A percentile compares a stretch with the other conserved stretches of the same genome.
These are phyloP conservation scores for Hyaena hyaena DNA, from an alignment of 2,113 vertebrate species.

Conservation along the genomic window DNA sequence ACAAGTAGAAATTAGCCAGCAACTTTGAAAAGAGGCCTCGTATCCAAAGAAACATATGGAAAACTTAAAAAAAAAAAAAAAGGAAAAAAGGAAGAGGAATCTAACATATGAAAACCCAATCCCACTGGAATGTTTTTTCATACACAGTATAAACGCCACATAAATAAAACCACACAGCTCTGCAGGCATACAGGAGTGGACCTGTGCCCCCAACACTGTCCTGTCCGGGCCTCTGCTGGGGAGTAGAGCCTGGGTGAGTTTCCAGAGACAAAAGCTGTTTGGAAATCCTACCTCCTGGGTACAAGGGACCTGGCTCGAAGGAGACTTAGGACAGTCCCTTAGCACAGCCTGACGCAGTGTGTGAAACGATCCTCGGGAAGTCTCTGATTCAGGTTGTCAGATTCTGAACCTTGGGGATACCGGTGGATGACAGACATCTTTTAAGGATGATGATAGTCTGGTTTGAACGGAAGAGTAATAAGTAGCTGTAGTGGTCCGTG, in stretches of 20 bases:
- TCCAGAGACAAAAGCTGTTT: constrained; percentile 81
- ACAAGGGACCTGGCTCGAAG: constrained; percentile 52
- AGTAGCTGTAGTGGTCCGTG: neutral
- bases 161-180: constrained; percentile 80
- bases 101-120: constrained; percentile 76
- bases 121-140: constrained; percentile 83
- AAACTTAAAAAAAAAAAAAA: constrained; percentile 50
- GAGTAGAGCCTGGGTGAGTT: constrained; percentile 73
- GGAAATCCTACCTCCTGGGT: constrained; percentile 82
- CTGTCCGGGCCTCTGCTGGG: constrained; percentile 67
- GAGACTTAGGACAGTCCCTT: constrained; percentile 73
- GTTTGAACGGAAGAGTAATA: neutral
- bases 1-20: constrained; percentile 49
- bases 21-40: constrained; percentile 41
- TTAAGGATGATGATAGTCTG: neutral
- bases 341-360: neutral
- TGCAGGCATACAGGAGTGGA: constrained; percentile 62
- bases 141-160: constrained; percentile 75
- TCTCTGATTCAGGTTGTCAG: neutral
- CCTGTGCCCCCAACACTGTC: constrained; percentile 61
- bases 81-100: constrained; percentile 15
- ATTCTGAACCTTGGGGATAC: neutral
- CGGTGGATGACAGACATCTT: neutral
- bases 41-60: constrained; percentile 73
- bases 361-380: constrained; percentile 41